Percentiles rank a stretch among this genome's conserved stretches.
Conservation (phyloP, 2,113 vertebrate genomes). For the Cyanoramphus novaezelandiae region DNA sequence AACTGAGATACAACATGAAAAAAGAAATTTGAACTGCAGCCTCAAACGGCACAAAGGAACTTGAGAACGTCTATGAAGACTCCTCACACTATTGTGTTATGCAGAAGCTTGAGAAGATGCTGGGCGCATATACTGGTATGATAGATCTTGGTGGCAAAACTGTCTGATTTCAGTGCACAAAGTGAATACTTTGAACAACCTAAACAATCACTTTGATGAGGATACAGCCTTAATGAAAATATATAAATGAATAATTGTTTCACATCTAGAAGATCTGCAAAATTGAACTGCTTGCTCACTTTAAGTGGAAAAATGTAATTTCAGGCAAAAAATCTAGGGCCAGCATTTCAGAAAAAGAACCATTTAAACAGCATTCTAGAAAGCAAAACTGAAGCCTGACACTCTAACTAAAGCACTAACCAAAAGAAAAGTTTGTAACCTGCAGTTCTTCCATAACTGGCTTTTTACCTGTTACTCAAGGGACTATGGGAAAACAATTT, state of each 20-base stretch:
- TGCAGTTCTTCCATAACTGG: neutral
- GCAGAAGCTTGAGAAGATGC: neutral
- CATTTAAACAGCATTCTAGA: neutral
- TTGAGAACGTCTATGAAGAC: neutral
- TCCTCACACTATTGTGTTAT: neutral
- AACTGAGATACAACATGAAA: neutral
- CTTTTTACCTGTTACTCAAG: neutral
- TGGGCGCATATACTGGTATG: rapidly evolving
- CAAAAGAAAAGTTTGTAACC: neutral
- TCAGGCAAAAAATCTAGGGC: neutral
- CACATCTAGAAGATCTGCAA: neutral
- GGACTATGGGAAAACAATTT: neutral
- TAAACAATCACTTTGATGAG: neutral
- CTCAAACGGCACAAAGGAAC: neutral
- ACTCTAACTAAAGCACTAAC: neutral
- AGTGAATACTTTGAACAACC: neutral
- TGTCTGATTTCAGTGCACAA: neutral
- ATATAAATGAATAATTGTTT: neutral
- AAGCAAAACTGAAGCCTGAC: neutral
- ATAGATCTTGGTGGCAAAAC: neutral
- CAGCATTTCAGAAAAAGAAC: neutral
- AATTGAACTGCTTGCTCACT: neutral
- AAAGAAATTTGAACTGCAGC: neutral
- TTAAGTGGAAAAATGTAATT: neutral
- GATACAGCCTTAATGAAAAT: neutral